Evolutionary conservation across 1,140 invertebrate genomes (phyloP).

Genomic region (Penaeus indicus): DNA sequence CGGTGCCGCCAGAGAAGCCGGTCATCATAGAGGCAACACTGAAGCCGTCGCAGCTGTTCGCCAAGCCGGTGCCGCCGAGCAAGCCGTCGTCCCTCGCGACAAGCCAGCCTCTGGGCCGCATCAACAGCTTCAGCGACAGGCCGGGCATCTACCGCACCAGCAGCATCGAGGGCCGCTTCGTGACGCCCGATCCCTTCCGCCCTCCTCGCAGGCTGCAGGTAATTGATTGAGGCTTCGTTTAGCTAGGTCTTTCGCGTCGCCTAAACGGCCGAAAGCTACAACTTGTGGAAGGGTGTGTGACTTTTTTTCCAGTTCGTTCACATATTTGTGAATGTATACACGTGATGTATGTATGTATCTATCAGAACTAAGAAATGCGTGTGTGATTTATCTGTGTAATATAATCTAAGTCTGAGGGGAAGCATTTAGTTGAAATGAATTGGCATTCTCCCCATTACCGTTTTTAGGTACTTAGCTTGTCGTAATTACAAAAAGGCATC

Average conservation of each 20-base stretch:
- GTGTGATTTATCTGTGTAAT: too few relatives aligned
- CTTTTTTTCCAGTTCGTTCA: too few relatives aligned
- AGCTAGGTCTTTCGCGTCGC: too few relatives aligned
- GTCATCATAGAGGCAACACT: background rate
- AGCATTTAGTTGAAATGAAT: too few relatives aligned
- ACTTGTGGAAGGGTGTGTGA: too few relatives aligned
- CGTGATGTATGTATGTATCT: too few relatives aligned
- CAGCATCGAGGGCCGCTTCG: conserved; percentile 11
- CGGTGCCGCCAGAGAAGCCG: background rate
- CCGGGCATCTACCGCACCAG: background rate
- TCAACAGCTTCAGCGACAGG: conserved; percentile 27
- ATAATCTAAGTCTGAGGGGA: too few relatives aligned
- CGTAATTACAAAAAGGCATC: too few relatives aligned
- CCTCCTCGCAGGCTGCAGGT: conserved; percentile 34
- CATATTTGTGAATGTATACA: too few relatives aligned
- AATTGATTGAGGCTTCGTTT: background rate
- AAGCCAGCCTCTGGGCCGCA: conserved; percentile 7
- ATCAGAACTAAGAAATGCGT: too few relatives aligned
- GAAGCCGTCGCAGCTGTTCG: background rate
- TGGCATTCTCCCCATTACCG: background rate
- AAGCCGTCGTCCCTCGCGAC: conserved; percentile 13
- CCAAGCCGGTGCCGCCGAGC: conserved; percentile 31
- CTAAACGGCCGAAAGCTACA: too few relatives aligned
- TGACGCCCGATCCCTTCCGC: conserved; percentile 5
- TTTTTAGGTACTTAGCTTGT: background rate